These are phyloP conservation scores for Orthonychiurus folsomi DNA, from an alignment of 2,888 invertebrate species.

Conservation along the genomic window DNA sequence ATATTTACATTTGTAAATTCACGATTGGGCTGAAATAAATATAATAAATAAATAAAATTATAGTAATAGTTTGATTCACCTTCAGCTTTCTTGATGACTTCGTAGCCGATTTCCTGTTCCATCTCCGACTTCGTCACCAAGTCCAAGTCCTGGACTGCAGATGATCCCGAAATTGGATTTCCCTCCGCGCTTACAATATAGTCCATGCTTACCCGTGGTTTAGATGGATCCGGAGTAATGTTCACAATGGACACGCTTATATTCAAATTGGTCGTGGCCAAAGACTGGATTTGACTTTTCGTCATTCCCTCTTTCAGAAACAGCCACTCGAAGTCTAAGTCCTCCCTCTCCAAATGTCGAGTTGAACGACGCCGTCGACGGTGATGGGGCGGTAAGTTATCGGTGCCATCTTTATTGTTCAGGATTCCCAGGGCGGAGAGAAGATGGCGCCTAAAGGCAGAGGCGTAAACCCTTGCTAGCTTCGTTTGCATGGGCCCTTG, in stretches of 20 bases:
- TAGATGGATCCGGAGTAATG: conserved; percentile 15
- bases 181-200: conserved; percentile 39
- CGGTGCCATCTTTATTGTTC: neutral
- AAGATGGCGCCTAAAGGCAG: conserved; percentile 39
- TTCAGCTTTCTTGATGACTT: conserved; percentile 39
- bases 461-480: conserved; percentile 36
- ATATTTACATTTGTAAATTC: no score
- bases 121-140: conserved; percentile 34
- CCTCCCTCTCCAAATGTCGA: conserved; percentile 5
- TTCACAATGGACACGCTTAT: conserved; percentile 37
- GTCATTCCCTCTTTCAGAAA: conserved; percentile 14
- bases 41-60: no score
- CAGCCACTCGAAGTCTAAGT: conserved; percentile 19
- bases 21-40: neutral
- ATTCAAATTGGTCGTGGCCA: conserved; percentile 36
- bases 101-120: conserved; percentile 35
- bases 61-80: conserved; percentile 20
- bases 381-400: neutral
- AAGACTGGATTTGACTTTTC: conserved; percentile 17
- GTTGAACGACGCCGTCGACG: neutral
- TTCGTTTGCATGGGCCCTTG: conserved; percentile 32
- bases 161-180: conserved; percentile 32
- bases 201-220: conserved; percentile 23
- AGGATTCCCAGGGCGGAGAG: conserved; percentile 31
- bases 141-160: conserved; percentile 36